Conservation (phyloP, 2,113 vertebrate species). For the Naja naja region DNA sequence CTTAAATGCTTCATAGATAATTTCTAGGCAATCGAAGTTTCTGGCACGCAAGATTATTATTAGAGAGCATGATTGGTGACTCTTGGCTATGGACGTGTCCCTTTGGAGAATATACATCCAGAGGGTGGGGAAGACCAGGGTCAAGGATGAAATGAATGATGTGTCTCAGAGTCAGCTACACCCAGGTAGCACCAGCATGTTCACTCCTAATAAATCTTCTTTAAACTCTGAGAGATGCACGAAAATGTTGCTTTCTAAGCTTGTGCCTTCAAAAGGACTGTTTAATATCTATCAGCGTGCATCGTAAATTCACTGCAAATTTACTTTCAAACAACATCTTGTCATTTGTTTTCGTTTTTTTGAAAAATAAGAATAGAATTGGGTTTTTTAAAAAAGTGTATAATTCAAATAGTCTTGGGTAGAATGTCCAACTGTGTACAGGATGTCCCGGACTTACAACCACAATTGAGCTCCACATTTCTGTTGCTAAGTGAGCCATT, state of each 20-base stretch:
- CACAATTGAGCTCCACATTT: not conserved
- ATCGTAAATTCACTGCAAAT: not conserved
- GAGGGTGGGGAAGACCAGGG: too few relatives aligned
- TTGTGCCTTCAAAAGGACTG: not conserved
- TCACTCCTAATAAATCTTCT: too few relatives aligned
- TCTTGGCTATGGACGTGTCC: too few relatives aligned
- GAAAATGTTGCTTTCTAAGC: not conserved
- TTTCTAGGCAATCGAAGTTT: too few relatives aligned
- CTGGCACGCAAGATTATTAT: too few relatives aligned
- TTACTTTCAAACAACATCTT: not conserved
- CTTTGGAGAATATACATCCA: too few relatives aligned
- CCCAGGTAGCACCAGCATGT: too few relatives aligned
- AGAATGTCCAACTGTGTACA: not conserved
- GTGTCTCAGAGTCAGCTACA: too few relatives aligned
- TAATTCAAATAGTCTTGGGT: not conserved
- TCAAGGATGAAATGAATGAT: too few relatives aligned
- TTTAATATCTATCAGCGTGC: not conserved
- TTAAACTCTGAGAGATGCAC: too few relatives aligned
- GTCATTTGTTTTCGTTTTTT: not conserved
- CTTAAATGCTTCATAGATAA: too few relatives aligned
- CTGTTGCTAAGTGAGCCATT: not conserved
- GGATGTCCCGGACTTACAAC: not conserved
- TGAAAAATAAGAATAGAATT: not conserved
- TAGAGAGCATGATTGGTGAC: too few relatives aligned
- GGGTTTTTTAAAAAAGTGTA: not conserved